phyloP scores from a whole-genome alignment of 2,113 vertebrate species.

The Cinclus cinclus region DNA sequence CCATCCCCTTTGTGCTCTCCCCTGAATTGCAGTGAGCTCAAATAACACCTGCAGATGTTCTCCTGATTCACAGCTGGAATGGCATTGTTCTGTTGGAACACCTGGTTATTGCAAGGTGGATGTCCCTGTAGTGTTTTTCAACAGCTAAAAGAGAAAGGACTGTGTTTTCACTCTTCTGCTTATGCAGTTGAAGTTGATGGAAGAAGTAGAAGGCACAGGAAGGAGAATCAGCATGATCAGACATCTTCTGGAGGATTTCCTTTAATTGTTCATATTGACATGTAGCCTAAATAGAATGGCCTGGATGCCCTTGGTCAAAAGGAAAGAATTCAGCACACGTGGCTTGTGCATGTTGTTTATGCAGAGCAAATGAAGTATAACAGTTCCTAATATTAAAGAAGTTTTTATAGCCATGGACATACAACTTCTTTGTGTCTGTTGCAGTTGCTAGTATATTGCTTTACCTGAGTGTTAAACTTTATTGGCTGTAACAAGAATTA shows the following conservation, averaged over 20 bases:
- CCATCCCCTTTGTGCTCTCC: background rate
- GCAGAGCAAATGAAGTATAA: background rate
- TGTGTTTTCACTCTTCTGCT: rapidly evolving
- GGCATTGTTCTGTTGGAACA: background rate
- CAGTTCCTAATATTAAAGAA: background rate
- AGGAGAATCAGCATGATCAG: background rate
- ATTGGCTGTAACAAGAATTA: background rate
- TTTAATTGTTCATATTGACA: background rate
- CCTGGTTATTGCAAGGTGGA: background rate
- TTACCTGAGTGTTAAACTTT: background rate
- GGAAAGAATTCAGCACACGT: background rate
- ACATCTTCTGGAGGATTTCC: background rate
- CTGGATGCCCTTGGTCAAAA: background rate
- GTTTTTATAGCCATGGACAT: background rate
- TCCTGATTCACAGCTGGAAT: background rate
- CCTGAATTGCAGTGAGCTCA: background rate
- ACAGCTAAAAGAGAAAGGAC: background rate
- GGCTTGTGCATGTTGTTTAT: background rate
- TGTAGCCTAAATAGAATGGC: background rate
- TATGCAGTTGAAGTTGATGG: background rate
- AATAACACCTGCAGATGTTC: background rate
- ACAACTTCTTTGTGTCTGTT: background rate
- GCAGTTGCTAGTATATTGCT: background rate
- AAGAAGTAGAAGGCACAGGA: background rate
- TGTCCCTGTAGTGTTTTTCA: background rate